Conservation (phyloP, 1,140 invertebrate species). For the Solen grandis region DNA sequence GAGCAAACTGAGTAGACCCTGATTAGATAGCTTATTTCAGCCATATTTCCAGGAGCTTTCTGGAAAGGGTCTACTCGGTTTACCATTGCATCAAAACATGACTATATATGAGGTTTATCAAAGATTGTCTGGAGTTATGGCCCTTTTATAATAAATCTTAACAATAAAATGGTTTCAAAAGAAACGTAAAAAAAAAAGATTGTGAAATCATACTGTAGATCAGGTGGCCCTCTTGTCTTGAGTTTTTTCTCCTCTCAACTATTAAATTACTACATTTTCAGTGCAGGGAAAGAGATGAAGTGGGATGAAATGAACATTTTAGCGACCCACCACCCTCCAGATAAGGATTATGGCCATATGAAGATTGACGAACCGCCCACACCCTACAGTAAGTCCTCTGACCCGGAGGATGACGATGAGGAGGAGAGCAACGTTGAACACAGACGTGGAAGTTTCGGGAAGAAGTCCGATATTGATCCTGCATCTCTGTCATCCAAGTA, state of each 20-base stretch:
- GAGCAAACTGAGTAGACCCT: too few species aligned
- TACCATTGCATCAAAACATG: too few species aligned
- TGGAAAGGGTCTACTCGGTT: too few species aligned
- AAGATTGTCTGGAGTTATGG: not conserved
- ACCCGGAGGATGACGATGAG: constrained; percentile 85
- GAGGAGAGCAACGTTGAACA: constrained; percentile 77
- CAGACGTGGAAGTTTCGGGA: constrained; percentile 79
- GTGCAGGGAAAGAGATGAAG: constrained; percentile 85
- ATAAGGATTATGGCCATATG: constrained; percentile 99
- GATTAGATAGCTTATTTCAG: too few species aligned
- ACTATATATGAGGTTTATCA: too few species aligned
- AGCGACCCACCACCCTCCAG: constrained; percentile 97
- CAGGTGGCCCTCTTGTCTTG: not conserved
- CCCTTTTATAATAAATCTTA: not conserved
- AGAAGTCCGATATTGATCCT: too few species aligned
- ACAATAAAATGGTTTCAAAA: not conserved
- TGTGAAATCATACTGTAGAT: not conserved
- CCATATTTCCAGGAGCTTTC: too few species aligned
- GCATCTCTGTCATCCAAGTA: too few species aligned
- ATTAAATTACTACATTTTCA: constrained; percentile 25
- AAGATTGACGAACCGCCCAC: constrained; percentile 98
- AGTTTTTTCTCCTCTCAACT: too few species aligned
- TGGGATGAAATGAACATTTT: constrained; percentile 99
- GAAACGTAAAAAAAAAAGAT: not conserved
- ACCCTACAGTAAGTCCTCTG: constrained; percentile 91